These are phyloP conservation scores for Drosophila navojoa DNA, from an alignment of 1,140 invertebrate genomes.

Conservation along the genomic window DNA sequence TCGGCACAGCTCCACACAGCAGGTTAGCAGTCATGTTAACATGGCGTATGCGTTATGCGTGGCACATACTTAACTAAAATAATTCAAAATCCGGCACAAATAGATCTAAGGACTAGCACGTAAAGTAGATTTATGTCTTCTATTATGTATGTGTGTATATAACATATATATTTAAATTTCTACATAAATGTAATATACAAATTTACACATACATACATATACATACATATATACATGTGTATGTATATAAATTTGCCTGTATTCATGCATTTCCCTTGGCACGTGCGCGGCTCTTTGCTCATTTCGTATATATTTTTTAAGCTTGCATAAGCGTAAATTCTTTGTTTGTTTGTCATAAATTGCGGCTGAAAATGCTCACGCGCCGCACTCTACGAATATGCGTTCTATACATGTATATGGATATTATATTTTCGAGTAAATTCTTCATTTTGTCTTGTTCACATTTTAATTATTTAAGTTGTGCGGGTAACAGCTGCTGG, in stretches of 20 bases:
- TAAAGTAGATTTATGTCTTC: slow-evolving; percentile 32
- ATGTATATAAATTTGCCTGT: not conserved
- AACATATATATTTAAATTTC: not conserved
- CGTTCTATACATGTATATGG: too few species aligned
- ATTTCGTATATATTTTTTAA: slow-evolving; percentile 5
- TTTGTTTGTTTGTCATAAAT: slow-evolving; percentile 27
- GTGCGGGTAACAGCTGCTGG: not conserved
- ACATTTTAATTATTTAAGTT: slow-evolving; percentile 46
- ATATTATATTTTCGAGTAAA: slow-evolving; percentile 5
- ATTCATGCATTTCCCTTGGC: not conserved
- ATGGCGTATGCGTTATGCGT: slow-evolving; percentile 14
- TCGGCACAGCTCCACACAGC: not conserved
- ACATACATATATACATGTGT: not conserved
- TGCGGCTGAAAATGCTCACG: slow-evolving; percentile 31
- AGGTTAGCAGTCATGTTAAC: not conserved
- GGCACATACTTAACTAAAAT: slow-evolving; percentile 29
- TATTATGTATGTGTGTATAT: not conserved
- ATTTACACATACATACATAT: not conserved
- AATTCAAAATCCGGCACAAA: slow-evolving; percentile 20
- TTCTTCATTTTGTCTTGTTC: slow-evolving; percentile 5
- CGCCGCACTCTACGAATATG: not conserved
- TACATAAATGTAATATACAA: not conserved
- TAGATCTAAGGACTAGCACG: slow-evolving; percentile 26
- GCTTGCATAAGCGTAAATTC: slow-evolving; percentile 17
- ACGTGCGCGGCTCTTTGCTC: slow-evolving; percentile 7